Evolutionary conservation across 2,888 invertebrate species (phyloP).

Genomic region (Eremobia ochroleuca): DNA sequence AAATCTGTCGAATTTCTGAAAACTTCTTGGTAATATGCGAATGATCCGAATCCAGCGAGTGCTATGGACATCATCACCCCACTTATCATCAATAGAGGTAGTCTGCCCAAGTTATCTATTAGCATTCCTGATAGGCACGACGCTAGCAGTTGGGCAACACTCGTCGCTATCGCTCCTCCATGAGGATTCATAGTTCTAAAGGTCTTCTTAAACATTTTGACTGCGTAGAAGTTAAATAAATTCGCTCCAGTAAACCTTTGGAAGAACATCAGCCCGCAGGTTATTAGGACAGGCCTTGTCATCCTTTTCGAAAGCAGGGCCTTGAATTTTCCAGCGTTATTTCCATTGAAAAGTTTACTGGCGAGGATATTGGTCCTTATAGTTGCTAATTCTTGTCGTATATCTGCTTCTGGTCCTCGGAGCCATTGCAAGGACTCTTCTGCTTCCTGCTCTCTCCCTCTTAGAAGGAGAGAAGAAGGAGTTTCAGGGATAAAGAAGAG

Average conservation of each 20-base stretch:
- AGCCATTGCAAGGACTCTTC: constrained; percentile 95
- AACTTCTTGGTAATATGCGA: constrained; percentile 94
- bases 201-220: constrained; percentile 96
- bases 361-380: constrained; percentile 93
- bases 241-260: constrained; percentile 96
- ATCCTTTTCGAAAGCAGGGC: constrained; percentile 85
- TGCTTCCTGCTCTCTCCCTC: constrained; percentile 94
- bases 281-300: constrained; percentile 94
- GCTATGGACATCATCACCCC: constrained; percentile 96
- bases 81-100: constrained; percentile 95
- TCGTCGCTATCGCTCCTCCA: constrained; percentile 95
- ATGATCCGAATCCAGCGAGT: constrained; percentile 95
- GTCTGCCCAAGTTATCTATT: constrained; percentile 96
- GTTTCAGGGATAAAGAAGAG: constrained; percentile 96
- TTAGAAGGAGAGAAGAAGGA: constrained; percentile 95
- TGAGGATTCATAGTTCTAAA: constrained; percentile 95
- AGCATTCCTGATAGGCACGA: constrained; percentile 95
- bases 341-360: constrained; percentile 83
- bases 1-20: constrained; percentile 83
- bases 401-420: constrained; percentile 94
- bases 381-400: constrained; percentile 93
- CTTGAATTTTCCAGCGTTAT: constrained; percentile 81
- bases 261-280: constrained; percentile 97
- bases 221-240: constrained; percentile 96
- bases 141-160: constrained; percentile 95